phyloP scores from a whole-genome alignment of 1,140 invertebrate genomes.

The Bombus superbus region DNA sequence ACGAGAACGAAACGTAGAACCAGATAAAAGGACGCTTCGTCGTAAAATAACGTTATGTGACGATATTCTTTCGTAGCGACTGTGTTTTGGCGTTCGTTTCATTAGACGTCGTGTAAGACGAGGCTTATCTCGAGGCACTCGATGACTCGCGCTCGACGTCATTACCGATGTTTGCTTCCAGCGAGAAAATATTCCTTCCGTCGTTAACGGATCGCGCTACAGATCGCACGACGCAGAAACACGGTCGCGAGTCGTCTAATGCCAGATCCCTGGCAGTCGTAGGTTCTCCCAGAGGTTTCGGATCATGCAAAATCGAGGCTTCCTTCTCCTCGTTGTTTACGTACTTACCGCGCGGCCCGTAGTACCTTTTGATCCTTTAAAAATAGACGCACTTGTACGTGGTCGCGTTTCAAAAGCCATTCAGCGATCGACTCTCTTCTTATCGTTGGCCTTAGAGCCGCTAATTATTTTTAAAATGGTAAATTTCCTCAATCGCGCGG shows the following conservation, averaged over 20 bases:
- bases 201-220: too few relatives aligned
- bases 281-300: conserved; percentile 43
- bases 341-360: neutral
- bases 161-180: neutral
- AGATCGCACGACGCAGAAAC: neutral
- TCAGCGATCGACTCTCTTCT: neutral
- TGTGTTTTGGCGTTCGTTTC: neutral
- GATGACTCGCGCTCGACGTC: neutral
- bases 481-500: too few relatives aligned
- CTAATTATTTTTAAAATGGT: conserved; percentile 9
- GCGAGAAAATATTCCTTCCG: neutral
- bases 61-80: neutral
- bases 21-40: neutral
- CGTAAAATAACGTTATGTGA: neutral
- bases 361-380: conserved; percentile 1
- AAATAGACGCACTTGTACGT: conserved; percentile 43
- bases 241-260: neutral
- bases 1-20: neutral
- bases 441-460: neutral
- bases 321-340: conserved; percentile 19
- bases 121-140: neutral
- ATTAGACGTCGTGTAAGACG: neutral
- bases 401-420: neutral
- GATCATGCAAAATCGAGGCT: conserved; percentile 31
- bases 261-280: conserved; percentile 24